A percentile compares a stretch with the other conserved stretches of the same genome.
Conservation (phyloP, 2,113 vertebrate genomes). For the Tetrax tetrax region DNA sequence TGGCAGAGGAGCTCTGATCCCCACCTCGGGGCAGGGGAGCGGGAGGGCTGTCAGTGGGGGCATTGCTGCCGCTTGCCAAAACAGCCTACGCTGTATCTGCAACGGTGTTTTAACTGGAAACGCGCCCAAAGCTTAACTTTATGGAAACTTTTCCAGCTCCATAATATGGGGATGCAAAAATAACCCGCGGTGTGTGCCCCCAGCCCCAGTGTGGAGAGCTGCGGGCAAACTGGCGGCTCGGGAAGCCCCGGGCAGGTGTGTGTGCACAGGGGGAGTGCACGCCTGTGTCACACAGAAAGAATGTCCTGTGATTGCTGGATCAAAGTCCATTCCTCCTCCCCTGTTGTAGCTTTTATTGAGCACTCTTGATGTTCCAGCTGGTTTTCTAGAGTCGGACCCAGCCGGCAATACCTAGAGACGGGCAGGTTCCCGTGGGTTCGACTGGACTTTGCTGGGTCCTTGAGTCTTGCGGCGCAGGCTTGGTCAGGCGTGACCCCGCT, state of each 20-base stretch:
- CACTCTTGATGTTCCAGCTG: neutral
- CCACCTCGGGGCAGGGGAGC: too few relatives aligned
- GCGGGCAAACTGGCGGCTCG: neutral
- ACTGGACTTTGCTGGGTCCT: neutral
- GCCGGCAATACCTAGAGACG: neutral
- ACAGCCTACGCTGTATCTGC: conserved; percentile 46
- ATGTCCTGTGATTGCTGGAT: neutral
- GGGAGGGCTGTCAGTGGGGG: neutral
- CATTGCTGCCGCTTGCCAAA: neutral
- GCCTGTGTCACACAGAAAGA: conserved; percentile 2
- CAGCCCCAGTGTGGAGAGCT: neutral
- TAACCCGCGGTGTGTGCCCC: neutral
- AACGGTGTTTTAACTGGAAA: conserved; percentile 56
- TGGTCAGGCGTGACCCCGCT: neutral
- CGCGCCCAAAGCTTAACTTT: neutral
- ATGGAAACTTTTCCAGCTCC: neutral
- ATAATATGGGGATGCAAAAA: neutral
- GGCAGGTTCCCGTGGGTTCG: neutral
- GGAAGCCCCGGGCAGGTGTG: neutral
- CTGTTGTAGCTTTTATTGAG: neutral
- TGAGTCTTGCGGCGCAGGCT: neutral
- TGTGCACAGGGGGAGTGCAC: neutral
- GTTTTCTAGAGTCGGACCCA: neutral
- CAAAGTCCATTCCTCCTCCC: conserved; percentile 42
- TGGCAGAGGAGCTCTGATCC: neutral